Evolutionary conservation across 2,797 vertebrate genomes (phyloP).

Genomic region (Aplochiton taeniatus): DNA sequence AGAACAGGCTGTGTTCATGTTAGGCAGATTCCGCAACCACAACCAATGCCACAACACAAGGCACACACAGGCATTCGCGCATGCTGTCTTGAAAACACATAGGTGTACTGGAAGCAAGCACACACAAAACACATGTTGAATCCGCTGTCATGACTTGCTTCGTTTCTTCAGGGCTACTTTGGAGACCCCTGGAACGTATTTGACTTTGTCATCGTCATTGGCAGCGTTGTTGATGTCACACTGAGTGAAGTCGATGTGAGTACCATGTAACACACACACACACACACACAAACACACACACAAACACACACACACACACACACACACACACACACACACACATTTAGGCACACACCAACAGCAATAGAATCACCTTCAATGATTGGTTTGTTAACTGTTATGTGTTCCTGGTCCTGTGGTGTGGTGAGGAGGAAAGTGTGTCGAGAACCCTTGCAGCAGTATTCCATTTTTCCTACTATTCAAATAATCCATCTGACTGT

Average conservation of each 20-base stretch:
- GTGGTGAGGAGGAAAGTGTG: no score
- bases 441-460: no score
- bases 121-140: neutral
- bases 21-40: neutral
- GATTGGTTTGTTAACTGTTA: neutral
- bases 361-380: neutral
- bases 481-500: neutral
- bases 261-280: conserved; percentile 16
- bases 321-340: conserved; percentile 9
- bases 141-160: neutral
- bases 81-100: no score
- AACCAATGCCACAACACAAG: neutral
- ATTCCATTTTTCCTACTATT: no score
- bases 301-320: neutral
- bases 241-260: conserved; percentile 91
- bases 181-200: conserved; percentile 97
- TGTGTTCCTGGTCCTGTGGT: neutral
- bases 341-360: neutral
- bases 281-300: neutral
- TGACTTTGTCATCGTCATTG: conserved; percentile 93
- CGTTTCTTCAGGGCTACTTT: conserved; percentile 85
- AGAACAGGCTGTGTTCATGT: no score
- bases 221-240: conserved; percentile 93
- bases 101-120: no score
- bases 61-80: no score